These are phyloP conservation scores for Parotocinclus haroldoi DNA, from an alignment of 2,797 vertebrate genomes.

Conservation along the genomic window DNA sequence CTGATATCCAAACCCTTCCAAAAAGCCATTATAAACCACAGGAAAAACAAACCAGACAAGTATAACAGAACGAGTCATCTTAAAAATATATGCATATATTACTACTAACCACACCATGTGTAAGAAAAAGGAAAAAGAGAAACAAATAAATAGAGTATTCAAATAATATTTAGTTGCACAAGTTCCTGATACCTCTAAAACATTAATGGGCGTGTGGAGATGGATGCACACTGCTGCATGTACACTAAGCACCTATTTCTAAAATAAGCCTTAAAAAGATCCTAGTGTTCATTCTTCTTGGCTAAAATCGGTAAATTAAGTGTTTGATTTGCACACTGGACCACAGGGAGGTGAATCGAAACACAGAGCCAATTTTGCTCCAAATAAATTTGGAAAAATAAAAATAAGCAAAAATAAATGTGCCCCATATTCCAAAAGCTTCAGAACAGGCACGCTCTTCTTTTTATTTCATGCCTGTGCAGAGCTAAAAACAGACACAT, in stretches of 20 bases:
- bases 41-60: too few species aligned
- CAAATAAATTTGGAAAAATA: background rate
- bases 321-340: slow-evolving; percentile 32
- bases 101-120: too few species aligned
- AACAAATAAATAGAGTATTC: too few species aligned
- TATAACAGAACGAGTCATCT: too few species aligned
- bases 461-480: slow-evolving; percentile 17
- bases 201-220: too few species aligned
- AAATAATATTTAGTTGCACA: too few species aligned
- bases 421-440: background rate
- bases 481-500: slow-evolving; percentile 38
- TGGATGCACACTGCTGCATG: background rate
- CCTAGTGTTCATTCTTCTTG: slow-evolving; percentile 1
- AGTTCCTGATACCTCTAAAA: too few species aligned
- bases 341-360: slow-evolving; percentile 32
- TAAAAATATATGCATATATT: too few species aligned
- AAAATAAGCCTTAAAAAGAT: slow-evolving; percentile 28
- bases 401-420: slow-evolving; percentile 7
- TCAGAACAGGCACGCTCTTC: slow-evolving; percentile 6
- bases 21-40: too few species aligned
- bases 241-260: slow-evolving; percentile 15
- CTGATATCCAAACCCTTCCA: too few species aligned
- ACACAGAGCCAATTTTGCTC: slow-evolving; percentile 16
- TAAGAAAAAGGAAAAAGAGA: too few species aligned
- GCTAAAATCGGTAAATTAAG: slow-evolving; percentile 32